phyloP scores from a whole-genome alignment of 2,888 invertebrate species.

The Loripinus fragilis region DNA sequence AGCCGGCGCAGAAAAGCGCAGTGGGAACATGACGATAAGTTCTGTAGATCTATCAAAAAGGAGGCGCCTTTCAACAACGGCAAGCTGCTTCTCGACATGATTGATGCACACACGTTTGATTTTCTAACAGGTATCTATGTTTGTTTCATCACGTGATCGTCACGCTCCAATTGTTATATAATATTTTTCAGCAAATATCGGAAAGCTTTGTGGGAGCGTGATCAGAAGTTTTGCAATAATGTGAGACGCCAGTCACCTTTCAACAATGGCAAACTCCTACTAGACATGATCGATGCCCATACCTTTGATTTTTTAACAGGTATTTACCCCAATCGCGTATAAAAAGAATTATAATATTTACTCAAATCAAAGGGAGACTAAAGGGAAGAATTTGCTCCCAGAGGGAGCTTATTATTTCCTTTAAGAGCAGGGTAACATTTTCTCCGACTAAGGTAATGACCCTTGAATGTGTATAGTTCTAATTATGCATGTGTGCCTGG shows the following conservation, averaged over 20 bases:
- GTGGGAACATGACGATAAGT: conserved; percentile 97
- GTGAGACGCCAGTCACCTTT: conserved; percentile 95
- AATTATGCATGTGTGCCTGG: too few relatives aligned
- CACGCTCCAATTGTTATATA: too few relatives aligned
- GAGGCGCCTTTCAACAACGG: conserved; percentile 96
- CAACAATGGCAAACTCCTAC: conserved; percentile 93
- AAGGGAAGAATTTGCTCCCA: too few relatives aligned
- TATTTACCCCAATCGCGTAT: too few relatives aligned
- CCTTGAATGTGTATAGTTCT: too few relatives aligned
- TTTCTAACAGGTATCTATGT: conserved; percentile 95
- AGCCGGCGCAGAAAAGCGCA: conserved; percentile 97
- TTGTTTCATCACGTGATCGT: too few relatives aligned
- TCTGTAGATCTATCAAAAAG: conserved; percentile 93
- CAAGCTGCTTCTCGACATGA: conserved; percentile 94
- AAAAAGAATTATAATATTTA: too few relatives aligned
- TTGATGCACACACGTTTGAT: conserved; percentile 98
- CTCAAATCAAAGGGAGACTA: too few relatives aligned
- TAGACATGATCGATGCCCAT: conserved; percentile 98
- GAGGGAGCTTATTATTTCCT: too few relatives aligned
- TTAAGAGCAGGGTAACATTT: too few relatives aligned
- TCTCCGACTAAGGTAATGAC: too few relatives aligned
- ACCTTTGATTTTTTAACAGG: conserved; percentile 98
- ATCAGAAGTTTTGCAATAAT: conserved; percentile 94
- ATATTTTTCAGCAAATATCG: conserved; percentile 91
- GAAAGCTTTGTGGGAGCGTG: conserved; percentile 98